Conservation (phyloP, 2,888 invertebrate genomes). For the Andrena minutula region DNA sequence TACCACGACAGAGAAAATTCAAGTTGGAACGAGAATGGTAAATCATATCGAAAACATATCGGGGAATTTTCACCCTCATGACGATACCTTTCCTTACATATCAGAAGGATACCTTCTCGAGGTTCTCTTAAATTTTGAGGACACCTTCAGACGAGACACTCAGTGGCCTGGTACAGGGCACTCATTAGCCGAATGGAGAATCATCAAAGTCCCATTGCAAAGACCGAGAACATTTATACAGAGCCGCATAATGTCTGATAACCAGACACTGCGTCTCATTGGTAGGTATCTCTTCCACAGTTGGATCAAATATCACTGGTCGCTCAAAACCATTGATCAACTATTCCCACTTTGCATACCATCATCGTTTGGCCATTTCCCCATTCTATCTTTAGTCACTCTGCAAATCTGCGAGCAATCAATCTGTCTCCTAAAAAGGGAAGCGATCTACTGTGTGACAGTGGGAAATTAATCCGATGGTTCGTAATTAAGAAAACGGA, state of each 20-base stretch:
- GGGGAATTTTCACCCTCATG: constrained; percentile 21
- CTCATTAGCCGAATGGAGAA: neutral
- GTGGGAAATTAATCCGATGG: neutral
- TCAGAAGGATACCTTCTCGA: constrained; percentile 20
- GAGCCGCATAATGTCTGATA: neutral
- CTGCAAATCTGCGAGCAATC: neutral
- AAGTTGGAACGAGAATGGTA: neutral
- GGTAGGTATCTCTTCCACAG: neutral
- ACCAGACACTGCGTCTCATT: too few relatives aligned
- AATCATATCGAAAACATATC: constrained; percentile 44
- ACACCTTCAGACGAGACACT: neutral
- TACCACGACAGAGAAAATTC: neutral
- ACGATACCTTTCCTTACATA: constrained; percentile 42
- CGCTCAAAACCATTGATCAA: neutral
- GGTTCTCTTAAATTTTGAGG: neutral
- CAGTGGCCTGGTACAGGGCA: too few relatives aligned
- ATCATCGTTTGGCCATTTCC: neutral
- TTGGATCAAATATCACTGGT: neutral
- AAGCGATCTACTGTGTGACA: neutral
- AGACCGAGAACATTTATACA: neutral
- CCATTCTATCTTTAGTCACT: neutral
- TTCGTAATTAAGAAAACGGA: neutral
- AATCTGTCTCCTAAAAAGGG: neutral
- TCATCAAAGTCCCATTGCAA: neutral
- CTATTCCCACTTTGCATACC: neutral